Evolutionary conservation across 2,797 vertebrate genomes (phyloP), one percentile per base, ranked within the genome.

Genomic region (Microctenopoma steveboyesi): DNA sequence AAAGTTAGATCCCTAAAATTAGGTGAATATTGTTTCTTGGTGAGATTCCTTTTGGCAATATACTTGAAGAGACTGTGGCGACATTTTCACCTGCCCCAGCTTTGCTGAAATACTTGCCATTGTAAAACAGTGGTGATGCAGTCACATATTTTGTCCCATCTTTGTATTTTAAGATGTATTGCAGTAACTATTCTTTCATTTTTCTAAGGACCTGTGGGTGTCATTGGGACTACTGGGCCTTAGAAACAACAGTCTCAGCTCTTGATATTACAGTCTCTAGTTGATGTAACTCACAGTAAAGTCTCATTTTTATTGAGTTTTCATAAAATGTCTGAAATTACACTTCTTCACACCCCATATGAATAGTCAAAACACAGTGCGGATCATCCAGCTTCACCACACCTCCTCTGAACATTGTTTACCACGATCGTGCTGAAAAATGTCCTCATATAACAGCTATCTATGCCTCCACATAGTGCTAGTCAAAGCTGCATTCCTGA

Each of bases 401-500:
- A 18, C 14, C 27, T 35, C 51, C 58, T 60, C 50, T 62, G 52
- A 72, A 72, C 51, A 50, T 10, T 22, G 48, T 25, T 53, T 27
- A 39, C 58, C 27, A 35, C 60, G 43, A 56, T 37, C 30, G 43
- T 28, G 47, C 28, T 76, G 70, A 63, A 71, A 73, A 76, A 79
- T 78, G 52, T 46, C 69, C 55, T 49, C 52, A 22, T 35, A 53
- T 43, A 53, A 48, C 9, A 15, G 56, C 18, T 64, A 37, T 49
- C 18, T 64, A 37, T 49, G 57, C 67, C 64, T 83, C 79, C 79
- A 67, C 79, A 76, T 56, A 64, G 69, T 0, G 55, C 71, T 53
- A 79, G 79, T 86, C 81, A 84, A 80, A 79, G 72, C 79, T 56
- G 58, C 53, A 54, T 54, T 63, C 33, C 53, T 84, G 87, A 87